Conservation (phyloP, 2,888 invertebrate species). For the Macrophya annulata region DNA sequence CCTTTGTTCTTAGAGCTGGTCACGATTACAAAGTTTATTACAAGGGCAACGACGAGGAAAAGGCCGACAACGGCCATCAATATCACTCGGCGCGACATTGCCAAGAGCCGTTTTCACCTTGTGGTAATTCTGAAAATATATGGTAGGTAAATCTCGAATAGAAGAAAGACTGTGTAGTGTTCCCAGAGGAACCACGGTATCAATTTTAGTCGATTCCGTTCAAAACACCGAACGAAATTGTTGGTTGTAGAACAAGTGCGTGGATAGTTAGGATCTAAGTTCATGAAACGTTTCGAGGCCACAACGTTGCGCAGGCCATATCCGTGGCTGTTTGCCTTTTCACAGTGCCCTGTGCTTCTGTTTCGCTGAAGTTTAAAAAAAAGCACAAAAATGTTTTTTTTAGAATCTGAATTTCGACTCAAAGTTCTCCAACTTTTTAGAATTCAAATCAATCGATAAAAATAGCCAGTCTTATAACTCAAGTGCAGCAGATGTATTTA, state of each 20-base stretch:
- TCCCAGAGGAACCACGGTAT: background rate
- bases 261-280: no score
- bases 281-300: no score
- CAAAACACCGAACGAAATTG: no score
- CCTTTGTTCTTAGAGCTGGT: conserved; percentile 65
- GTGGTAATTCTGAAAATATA: conserved; percentile 85
- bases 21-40: conserved; percentile 80
- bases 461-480: background rate
- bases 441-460: background rate
- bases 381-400: background rate
- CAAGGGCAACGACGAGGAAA: conserved; percentile 84
- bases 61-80: conserved; percentile 83
- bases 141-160: background rate
- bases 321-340: no score
- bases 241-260: no score
- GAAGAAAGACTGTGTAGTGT: background rate
- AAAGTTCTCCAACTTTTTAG: background rate
- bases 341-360: no score
- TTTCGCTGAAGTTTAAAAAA: no score
- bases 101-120: conserved; percentile 90
- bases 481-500: background rate
- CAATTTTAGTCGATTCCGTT: no score
- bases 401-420: no score
- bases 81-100: conserved; percentile 87
- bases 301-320: no score